Conservation (phyloP, 2,113 vertebrate species). For the Petromus typicus region DNA sequence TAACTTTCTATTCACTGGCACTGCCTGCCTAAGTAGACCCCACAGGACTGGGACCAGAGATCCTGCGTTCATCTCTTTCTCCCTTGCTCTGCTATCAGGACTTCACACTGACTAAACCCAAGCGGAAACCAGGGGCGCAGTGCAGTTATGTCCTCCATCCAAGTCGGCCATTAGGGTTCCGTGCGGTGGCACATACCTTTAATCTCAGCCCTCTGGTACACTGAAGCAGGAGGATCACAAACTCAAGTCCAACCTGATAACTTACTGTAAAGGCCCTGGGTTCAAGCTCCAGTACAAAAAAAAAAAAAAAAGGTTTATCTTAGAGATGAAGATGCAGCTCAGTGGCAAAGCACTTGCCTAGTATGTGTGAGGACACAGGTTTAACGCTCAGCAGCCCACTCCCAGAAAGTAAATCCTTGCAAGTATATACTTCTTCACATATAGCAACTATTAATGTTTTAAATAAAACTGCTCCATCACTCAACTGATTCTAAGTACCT, state of each 20-base stretch:
- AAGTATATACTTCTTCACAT: background rate
- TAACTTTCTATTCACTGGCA: background rate
- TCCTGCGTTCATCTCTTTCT: background rate
- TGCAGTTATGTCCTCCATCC: background rate
- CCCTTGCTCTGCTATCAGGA: background rate
- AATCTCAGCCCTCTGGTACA: background rate
- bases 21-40: background rate
- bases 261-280: background rate
- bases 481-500: background rate
- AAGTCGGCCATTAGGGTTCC: background rate
- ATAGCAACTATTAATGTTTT: constrained; percentile 28
- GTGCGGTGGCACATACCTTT: background rate
- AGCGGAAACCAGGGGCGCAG: background rate
- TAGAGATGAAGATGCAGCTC: background rate
- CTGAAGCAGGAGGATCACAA: background rate
- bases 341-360: background rate
- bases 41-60: background rate
- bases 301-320: background rate
- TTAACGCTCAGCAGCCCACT: background rate
- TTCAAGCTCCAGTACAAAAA: background rate
- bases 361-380: background rate
- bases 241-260: background rate
- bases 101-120: background rate
- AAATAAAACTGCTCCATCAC: constrained; percentile 38
- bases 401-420: background rate